Evolutionary conservation across 2,113 vertebrate genomes (phyloP), one percentile per base, ranked within the genome.

Genomic region (Acanthisitta chloris): DNA sequence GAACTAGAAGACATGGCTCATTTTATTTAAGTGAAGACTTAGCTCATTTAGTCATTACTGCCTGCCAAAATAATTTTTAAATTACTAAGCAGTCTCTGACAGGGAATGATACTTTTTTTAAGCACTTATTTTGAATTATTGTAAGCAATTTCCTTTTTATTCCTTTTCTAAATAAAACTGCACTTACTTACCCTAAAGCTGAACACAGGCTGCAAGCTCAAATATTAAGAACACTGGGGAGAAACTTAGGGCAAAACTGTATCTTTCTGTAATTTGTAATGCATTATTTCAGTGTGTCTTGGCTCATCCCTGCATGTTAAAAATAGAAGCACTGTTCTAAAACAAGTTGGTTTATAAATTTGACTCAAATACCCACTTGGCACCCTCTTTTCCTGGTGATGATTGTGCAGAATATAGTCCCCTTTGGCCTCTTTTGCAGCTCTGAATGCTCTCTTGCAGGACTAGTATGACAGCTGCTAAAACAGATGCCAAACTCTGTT

Each of bases 361-460:
- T 94, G 81, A 89, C 88, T 96, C 67, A 93, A 96, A 96, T 95
- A 96, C 79, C 72, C 91, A 91, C 88, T 96, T 96, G 96, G 86
- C 95, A 94, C 54, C 69, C 86, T 96, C 74, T 85, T 84, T 95
- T 95, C 61, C 92, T 87, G 70, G 54, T 91, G 96, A 79, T 93
- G 83, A 89, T 80, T 49, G 26, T 92, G 77, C 92, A 62, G 70
- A 92, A 85, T 94, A 91, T 65, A 43, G 77, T 94, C 94, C 73
- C 88, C 92, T 87, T 95, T 96, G 96, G 94, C 94, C 86, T 94
- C 57, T 80, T 96, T 80, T 46, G 55, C 86, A 91, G 36, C 49
- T 85, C 88, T 4, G 12, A 95, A 81, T 71, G 66, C 73, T 96
- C 87, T 81, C 62, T 94, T 45, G 61, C 90, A 89, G 92, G 70